These are phyloP conservation scores for Drosophila prostipennis DNA, from an alignment of 2,888 invertebrate species.

Conservation along the genomic window DNA sequence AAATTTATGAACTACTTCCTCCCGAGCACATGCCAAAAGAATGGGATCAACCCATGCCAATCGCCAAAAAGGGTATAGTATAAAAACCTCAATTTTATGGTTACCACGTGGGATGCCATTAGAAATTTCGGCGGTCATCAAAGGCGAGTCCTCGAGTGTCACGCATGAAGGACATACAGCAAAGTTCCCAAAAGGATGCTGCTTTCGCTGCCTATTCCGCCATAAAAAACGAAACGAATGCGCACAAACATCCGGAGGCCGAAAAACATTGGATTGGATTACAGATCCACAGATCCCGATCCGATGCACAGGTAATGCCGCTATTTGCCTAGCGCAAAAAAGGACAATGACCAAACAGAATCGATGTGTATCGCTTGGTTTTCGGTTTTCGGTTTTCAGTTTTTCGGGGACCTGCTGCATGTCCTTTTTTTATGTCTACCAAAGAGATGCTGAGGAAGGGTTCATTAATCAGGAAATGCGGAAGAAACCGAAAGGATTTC, in stretches of 20 bases:
- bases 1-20: not conserved
- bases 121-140: constrained; percentile 27
- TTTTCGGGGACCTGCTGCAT: constrained; percentile 52
- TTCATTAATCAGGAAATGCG: constrained; percentile 74
- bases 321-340: constrained; percentile 77
- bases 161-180: constrained; percentile 26
- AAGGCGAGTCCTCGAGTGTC: constrained; percentile 16
- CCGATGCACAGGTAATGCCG: constrained; percentile 8
- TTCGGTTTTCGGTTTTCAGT: constrained; percentile 12
- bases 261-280: constrained; percentile 29
- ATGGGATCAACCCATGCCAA: not conserved
- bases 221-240: constrained; percentile 70
- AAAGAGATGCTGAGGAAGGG: constrained; percentile 33
- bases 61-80: not conserved
- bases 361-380: constrained; percentile 34
- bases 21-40: constrained; percentile 27
- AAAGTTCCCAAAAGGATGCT: constrained; percentile 38
- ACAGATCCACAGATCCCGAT: constrained; percentile 7
- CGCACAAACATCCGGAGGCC: constrained; percentile 71
- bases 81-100: constrained; percentile 39
- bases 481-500: constrained; percentile 81
- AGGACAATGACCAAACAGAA: constrained; percentile 77
- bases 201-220: constrained; percentile 25
- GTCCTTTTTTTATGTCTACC: constrained; percentile 34
- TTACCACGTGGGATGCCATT: not conserved